Evolutionary conservation across 2,113 vertebrate species (phyloP), one percentile per base, ranked within the genome.

Genomic region (Prolemur simus): DNA sequence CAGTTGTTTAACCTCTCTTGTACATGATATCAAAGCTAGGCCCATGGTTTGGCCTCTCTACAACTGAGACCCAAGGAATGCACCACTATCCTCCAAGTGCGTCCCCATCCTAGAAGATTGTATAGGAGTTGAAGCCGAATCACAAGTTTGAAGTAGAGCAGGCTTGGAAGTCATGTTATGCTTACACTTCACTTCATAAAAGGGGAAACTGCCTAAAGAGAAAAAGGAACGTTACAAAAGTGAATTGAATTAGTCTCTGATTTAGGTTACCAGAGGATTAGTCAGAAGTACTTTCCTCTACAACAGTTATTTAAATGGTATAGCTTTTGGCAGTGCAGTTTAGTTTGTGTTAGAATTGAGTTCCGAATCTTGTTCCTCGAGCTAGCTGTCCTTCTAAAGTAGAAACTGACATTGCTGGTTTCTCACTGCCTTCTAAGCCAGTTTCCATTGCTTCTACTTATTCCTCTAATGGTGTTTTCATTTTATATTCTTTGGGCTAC

Each of bases 221-320:
- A n/a, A 21, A 80, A 94, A 94, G 6, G 12, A 95, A 63, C 14
- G 95, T 87, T 84, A 78, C 20, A 83, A 47, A 94, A 86, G 39
- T 89, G 0, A 0, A 66, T 42, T 52, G n/a, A 64, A 71, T 82
- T 73, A 39, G 56, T 89, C 76, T 96, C 49, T 81, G 84, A 73
- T 89, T 95, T 90, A 85, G 39, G 23, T 86, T 85, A 69, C 20
- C 32, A 91, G 52, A n/a, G 34, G 37, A 69, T 93, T 74, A 80
- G 32, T 80, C 39, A 39, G 47, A 94, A 42, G 14, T 81, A 47
- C 3, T 88, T 86, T 77, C 8, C 78, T 47, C 54, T 94, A 49
- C 6, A 37, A 20, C 9, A 91, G 15, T 89, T 93, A 85, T 69
- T 83, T 93, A 68, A 80, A 66, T 66, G 47, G 13, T 25, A 82